Conservation (phyloP, 2,113 vertebrate genomes). For the Myiagra hebetior region DNA sequence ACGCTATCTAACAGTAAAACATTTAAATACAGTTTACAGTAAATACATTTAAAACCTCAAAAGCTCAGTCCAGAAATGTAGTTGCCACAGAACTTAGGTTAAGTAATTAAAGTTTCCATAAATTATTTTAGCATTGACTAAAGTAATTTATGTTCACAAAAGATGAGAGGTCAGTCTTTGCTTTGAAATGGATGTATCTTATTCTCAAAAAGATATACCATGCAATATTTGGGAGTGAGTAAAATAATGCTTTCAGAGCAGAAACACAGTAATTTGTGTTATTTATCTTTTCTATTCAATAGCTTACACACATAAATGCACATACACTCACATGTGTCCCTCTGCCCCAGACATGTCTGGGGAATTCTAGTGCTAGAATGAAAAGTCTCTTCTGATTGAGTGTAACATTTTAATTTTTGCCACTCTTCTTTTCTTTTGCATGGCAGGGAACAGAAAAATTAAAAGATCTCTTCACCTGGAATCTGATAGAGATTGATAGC, state of each 20-base stretch:
- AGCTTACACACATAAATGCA: background rate
- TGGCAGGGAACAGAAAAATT: background rate
- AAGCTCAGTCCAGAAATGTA: background rate
- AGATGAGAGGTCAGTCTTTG: background rate
- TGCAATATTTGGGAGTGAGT: background rate
- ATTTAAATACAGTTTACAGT: too few species aligned
- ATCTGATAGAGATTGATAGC: background rate
- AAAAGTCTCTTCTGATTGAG: background rate
- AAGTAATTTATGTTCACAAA: background rate
- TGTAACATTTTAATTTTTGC: background rate
- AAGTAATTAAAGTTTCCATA: background rate
- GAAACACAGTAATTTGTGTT: background rate
- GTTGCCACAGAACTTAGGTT: background rate
- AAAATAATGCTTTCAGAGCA: background rate
- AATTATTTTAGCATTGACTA: background rate
- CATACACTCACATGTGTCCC: background rate
- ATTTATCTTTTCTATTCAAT: background rate
- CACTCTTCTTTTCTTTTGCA: background rate
- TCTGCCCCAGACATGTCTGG: background rate
- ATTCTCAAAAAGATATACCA: background rate
- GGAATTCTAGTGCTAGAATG: background rate
- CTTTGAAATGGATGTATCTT: background rate
- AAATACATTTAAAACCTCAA: background rate
- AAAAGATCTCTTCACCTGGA: background rate
- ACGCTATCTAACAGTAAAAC: background rate